Evolutionary conservation across 2,797 vertebrate genomes (phyloP).

Genomic region (Crenuchus spilurus): DNA sequence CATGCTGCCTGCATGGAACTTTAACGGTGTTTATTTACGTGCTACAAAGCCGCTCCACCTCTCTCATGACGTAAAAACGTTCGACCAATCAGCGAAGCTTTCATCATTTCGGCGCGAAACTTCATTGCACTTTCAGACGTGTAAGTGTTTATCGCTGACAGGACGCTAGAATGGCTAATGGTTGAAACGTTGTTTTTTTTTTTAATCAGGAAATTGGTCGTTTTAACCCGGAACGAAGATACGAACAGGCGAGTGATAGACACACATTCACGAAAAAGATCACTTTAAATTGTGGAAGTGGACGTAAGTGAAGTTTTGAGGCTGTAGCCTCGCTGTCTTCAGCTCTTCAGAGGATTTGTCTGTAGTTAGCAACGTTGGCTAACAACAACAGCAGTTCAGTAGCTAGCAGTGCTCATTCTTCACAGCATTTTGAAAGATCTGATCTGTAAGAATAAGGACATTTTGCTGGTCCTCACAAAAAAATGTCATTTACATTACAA

Average conservation of each 20-base stretch:
- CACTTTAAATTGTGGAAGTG: background rate
- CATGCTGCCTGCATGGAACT: background rate
- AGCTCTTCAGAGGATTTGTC: background rate
- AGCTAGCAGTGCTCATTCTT: no score
- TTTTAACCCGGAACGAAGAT: background rate
- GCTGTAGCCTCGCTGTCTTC: background rate
- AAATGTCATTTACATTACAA: no score
- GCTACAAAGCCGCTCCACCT: slow-evolving; percentile 1
- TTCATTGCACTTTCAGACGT: slow-evolving; percentile 27
- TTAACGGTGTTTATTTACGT: background rate
- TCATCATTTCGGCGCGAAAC: slow-evolving; percentile 67
- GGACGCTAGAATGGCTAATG: no score
- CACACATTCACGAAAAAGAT: background rate
- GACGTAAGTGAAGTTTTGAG: background rate
- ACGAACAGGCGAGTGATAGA: background rate
- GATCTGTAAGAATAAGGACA: no score
- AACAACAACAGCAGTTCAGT: no score
- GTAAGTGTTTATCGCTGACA: no score
- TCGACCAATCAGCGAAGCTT: background rate
- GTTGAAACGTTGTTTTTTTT: no score
- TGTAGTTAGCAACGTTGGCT: background rate
- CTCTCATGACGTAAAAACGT: background rate
- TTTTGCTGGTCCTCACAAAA: no score
- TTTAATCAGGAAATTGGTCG: background rate
- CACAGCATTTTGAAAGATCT: no score